Base-by-base conservation (phyloP, 1,140 invertebrate genomes). In the Brachionus paranguensis region DNA sequence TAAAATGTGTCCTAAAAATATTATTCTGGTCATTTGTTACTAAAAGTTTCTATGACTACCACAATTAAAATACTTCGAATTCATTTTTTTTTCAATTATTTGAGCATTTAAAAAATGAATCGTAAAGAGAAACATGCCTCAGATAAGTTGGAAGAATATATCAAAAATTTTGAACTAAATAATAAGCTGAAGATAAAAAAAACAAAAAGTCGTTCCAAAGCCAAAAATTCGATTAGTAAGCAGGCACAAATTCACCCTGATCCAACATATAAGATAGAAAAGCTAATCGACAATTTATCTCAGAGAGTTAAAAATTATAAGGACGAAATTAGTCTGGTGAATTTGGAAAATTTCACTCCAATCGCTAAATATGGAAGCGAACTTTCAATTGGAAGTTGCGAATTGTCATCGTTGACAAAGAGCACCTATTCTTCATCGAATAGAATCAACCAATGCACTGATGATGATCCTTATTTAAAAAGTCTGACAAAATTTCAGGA, bases 401-500 rank as follows among this genome's bases (percentile, higher is more conserved):
- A 72, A 41, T n/a, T 72, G 4, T 72, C 68, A 17, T 20, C 2
- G 41, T 10, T 72, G 14, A 33, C 65, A 7, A 68, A 33, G 33
- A 68, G 65, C 33, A 33, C 27, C 11, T n/a, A 68, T 14, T 68
- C 33, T 41, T 68, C 65, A n/a, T 20, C 53, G 20, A 60, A 60
- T 60, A 60, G 10, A 60, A 68, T 33, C 33, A 68, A 41, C 65
- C 27, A 68, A n/a, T 33, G 65, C 17, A 72, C 17, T 0, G 37
- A 72, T 41, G 68, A 72, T 72, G 72, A 76, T 76, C 45, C 72
- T 1, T 76, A 50, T 76, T 50, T 76, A 50, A 76, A 76, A 29
- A 76, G 72, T 76, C n/a, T 76, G n/a, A 37, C 45, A 20, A 76
- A 76, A 76, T 50, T 76, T 76, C 41, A 76, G 45, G 72, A 76